phyloP scores from a whole-genome alignment of 2,113 vertebrate species.

The Bufo gargarizans region DNA sequence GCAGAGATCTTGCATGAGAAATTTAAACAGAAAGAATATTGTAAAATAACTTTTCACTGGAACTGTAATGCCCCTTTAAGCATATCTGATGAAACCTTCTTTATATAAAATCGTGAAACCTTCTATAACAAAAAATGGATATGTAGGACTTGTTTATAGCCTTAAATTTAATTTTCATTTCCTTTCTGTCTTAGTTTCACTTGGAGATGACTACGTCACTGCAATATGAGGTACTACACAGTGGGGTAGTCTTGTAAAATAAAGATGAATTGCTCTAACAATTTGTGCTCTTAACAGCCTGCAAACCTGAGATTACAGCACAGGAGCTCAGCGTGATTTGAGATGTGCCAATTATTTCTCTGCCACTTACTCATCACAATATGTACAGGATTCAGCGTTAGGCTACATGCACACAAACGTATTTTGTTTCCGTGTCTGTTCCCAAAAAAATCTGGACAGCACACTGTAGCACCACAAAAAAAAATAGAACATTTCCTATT shows the following conservation, averaged over 20 bases:
- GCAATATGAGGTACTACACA: slow-evolving; percentile 56
- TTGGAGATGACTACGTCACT: neutral
- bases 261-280: slow-evolving; percentile 61
- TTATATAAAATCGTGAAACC: neutral
- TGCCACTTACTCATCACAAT: slow-evolving; percentile 12
- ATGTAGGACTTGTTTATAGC: neutral
- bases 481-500: too few species aligned
- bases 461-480: too few species aligned
- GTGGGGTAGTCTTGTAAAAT: slow-evolving; percentile 65
- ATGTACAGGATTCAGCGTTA: slow-evolving; percentile 23
- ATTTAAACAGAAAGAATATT: too few species aligned
- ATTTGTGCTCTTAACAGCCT: slow-evolving; percentile 52
- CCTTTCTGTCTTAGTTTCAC: neutral
- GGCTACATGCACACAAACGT: too few species aligned
- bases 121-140: neutral
- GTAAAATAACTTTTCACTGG: neutral
- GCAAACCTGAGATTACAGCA: slow-evolving; percentile 51
- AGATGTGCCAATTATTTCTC: slow-evolving; percentile 38
- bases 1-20: too few species aligned
- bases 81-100: neutral
- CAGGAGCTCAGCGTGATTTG: slow-evolving; percentile 14
- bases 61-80: neutral
- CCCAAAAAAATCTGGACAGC: too few species aligned
- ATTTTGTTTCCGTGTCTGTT: too few species aligned
- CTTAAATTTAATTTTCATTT: slow-evolving; percentile 25